Percentiles rank a stretch among this genome's conserved stretches.
Conservation (phyloP, 2,888 invertebrate genomes). For the Nemotelus nigrinus region DNA sequence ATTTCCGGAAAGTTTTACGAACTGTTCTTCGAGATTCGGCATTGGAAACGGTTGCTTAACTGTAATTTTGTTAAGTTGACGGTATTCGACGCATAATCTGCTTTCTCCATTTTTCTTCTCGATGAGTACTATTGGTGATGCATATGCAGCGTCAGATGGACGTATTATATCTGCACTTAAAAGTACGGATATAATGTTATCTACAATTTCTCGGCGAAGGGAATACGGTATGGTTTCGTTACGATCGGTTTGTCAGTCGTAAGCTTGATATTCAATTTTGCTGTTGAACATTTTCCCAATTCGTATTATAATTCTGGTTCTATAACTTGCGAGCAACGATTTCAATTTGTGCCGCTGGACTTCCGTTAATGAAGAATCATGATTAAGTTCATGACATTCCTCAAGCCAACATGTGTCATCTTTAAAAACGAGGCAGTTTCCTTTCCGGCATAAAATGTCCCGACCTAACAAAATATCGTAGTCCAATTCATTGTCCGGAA, state of each 20-base stretch:
- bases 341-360: background rate
- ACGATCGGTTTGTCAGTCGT: background rate
- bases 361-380: background rate
- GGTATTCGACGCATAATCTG: slow-evolving; percentile 50
- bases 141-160: slow-evolving; percentile 37
- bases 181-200: background rate
- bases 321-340: background rate
- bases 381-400: background rate
- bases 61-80: slow-evolving; percentile 48
- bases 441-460: slow-evolving; percentile 1
- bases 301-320: background rate
- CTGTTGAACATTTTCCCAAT: background rate
- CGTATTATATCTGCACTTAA: background rate
- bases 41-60: slow-evolving; percentile 51
- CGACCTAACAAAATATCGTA: background rate
- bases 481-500: slow-evolving; percentile 42
- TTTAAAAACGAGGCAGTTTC: background rate
- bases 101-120: slow-evolving; percentile 42
- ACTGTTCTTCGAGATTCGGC: slow-evolving; percentile 51
- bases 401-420: background rate
- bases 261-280: background rate
- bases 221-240: background rate
- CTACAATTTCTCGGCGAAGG: background rate
- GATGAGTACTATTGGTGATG: slow-evolving; percentile 33
- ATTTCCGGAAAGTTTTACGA: slow-evolving; percentile 44